Evolutionary conservation across 2,797 vertebrate genomes (phyloP).

Genomic region (Poliocrania exsul): DNA sequence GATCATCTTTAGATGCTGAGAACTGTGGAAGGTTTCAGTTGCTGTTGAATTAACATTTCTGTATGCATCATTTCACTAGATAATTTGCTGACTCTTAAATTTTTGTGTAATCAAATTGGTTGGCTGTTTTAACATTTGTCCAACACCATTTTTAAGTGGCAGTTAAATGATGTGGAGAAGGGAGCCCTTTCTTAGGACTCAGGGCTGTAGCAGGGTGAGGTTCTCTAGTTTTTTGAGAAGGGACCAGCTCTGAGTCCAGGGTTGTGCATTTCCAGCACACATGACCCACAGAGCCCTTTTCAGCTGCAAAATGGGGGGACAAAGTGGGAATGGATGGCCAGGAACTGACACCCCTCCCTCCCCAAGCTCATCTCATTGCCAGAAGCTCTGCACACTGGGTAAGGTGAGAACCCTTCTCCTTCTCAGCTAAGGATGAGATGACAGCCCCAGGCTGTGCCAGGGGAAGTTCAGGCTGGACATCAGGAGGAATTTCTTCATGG

Average conservation of each 20-base stretch:
- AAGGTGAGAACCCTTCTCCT: neutral
- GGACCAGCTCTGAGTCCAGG: neutral
- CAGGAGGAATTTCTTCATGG: neutral
- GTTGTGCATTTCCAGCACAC: neutral
- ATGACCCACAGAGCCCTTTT: neutral
- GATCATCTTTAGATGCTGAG: neutral
- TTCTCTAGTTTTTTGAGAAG: neutral
- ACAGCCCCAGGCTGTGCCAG: neutral
- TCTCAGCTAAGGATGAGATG: neutral
- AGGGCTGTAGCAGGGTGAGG: neutral
- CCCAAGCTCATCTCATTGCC: neutral
- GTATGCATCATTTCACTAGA: constrained; percentile 34
- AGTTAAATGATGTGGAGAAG: constrained; percentile 14
- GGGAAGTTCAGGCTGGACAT: neutral
- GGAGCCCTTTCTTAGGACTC: neutral
- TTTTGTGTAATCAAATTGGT: constrained; percentile 44
- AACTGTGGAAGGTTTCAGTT: neutral
- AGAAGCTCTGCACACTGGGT: neutral
- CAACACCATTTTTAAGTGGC: neutral
- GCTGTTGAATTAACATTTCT: constrained; percentile 36
- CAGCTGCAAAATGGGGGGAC: neutral
- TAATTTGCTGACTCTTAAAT: constrained; percentile 43
- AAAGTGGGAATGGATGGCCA: neutral
- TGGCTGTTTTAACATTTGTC: neutral
- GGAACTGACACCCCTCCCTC: neutral